Conservation (phyloP, 2,888 invertebrate genomes). For the Pammene fasciana region DNA sequence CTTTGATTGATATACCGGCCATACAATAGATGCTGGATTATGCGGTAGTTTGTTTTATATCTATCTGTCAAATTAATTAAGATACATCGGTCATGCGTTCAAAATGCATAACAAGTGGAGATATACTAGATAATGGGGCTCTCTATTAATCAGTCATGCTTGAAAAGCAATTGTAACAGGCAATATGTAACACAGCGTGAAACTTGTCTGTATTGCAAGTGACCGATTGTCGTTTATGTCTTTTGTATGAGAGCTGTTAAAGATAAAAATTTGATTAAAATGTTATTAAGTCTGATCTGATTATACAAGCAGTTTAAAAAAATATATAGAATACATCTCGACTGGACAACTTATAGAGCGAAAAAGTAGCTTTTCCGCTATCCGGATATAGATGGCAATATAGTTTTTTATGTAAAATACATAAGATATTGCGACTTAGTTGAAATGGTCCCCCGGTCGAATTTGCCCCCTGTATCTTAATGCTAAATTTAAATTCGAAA, state of each 20-base stretch:
- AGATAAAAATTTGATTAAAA: background rate
- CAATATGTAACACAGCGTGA: conserved; percentile 13
- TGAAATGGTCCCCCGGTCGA: too few species aligned
- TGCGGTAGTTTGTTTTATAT: conserved; percentile 33
- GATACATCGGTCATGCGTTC: conserved; percentile 25
- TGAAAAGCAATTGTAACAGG: conserved; percentile 8
- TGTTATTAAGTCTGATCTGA: too few species aligned
- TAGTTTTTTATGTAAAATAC: too few species aligned
- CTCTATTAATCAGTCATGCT: conserved; percentile 25
- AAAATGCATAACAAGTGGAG: conserved; percentile 19
- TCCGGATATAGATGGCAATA: too few species aligned
- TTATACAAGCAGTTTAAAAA: too few species aligned
- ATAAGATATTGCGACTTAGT: too few species aligned
- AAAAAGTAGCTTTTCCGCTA: too few species aligned
- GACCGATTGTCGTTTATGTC: conserved; percentile 12
- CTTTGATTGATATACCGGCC: conserved; percentile 51
- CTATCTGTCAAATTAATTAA: conserved; percentile 41
- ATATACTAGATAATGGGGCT: conserved; percentile 11
- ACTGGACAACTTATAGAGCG: too few species aligned
- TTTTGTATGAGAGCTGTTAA: background rate
- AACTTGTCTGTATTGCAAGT: background rate
- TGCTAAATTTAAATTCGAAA: too few species aligned
- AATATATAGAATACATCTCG: too few species aligned
- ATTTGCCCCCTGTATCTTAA: too few species aligned
- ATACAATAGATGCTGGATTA: conserved; percentile 46